Evolutionary conservation across 2,113 vertebrate genomes (phyloP).

Genomic region (Tragelaphus imberbis): DNA sequence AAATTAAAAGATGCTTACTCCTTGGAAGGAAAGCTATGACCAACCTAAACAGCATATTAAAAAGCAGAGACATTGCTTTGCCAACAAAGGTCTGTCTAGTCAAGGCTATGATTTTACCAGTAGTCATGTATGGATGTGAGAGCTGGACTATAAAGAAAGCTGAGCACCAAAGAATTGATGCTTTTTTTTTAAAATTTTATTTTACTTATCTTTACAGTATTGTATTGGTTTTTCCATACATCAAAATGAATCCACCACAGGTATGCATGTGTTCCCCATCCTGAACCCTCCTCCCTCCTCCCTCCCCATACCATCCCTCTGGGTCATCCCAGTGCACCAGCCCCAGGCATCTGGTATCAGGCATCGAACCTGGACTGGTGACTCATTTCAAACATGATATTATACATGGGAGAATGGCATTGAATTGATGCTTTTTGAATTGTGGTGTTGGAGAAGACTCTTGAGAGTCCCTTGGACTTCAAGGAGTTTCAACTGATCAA

Average conservation of each 20-base stretch:
- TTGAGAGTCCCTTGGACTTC: background rate
- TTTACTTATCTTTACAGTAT: no score
- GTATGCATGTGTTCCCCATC: no score
- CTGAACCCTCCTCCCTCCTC: no score
- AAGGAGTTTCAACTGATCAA: background rate
- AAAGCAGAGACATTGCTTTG: background rate
- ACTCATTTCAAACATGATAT: no score
- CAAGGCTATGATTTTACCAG: background rate
- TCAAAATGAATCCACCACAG: no score
- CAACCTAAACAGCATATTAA: background rate
- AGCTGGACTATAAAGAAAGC: background rate
- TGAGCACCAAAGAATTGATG: accelerated
- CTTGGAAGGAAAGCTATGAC: background rate
- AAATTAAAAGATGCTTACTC: background rate
- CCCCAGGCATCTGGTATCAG: no score
- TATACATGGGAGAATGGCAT: no score
- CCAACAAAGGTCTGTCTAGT: background rate
- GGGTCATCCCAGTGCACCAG: no score
- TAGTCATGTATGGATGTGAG: background rate
- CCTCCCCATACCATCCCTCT: no score
- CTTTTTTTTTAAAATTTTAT: no score
- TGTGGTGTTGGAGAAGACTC: background rate
- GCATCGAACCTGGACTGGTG: no score
- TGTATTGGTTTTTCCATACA: no score
- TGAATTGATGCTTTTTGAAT: background rate